Percentiles rank a stretch among this genome's conserved stretches.
These are phyloP conservation scores for Ataeniobius toweri DNA, from an alignment of 2,797 vertebrate species.

Conservation along the genomic window DNA sequence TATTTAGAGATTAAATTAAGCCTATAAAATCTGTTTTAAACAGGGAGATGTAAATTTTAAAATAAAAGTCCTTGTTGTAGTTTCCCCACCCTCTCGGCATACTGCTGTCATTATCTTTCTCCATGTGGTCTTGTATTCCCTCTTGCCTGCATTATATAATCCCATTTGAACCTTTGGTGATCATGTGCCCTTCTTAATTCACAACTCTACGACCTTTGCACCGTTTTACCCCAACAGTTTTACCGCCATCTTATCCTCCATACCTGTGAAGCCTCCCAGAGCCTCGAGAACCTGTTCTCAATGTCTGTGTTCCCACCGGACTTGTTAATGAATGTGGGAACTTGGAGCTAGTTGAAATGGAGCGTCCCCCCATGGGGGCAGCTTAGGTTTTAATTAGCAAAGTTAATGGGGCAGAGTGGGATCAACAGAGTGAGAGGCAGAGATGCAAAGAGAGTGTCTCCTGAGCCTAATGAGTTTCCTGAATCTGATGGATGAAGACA, in stretches of 20 bases:
- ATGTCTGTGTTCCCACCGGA: slow-evolving; percentile 49
- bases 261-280: slow-evolving; percentile 41
- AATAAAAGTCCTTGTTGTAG: slow-evolving; percentile 12
- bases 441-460: slow-evolving; percentile 29
- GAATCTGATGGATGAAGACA: slow-evolving; percentile 32
- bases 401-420: slow-evolving; percentile 61
- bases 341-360: slow-evolving; percentile 57
- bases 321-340: slow-evolving; percentile 69
- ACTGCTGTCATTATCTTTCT: slow-evolving; percentile 33
- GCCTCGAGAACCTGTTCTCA: slow-evolving; percentile 45
- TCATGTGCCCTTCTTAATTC: slow-evolving; percentile 45
- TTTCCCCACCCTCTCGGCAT: slow-evolving; percentile 12
- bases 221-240: slow-evolving; percentile 18
- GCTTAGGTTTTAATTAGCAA: slow-evolving; percentile 70
- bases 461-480: slow-evolving; percentile 37
- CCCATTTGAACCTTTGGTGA: slow-evolving; percentile 46
- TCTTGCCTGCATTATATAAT: slow-evolving; percentile 54
- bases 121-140: slow-evolving; percentile 42
- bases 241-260: slow-evolving; percentile 27
- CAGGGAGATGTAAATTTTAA: neutral
- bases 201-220: slow-evolving; percentile 40
- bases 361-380: slow-evolving; percentile 51
- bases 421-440: slow-evolving; percentile 41
- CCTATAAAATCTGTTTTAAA: slow-evolving; percentile 3
- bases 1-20: neutral